Evolutionary conservation across 1,140 invertebrate species (phyloP), one percentile per base, ranked within the genome.

Genomic region (Euglossa dilemma): DNA sequence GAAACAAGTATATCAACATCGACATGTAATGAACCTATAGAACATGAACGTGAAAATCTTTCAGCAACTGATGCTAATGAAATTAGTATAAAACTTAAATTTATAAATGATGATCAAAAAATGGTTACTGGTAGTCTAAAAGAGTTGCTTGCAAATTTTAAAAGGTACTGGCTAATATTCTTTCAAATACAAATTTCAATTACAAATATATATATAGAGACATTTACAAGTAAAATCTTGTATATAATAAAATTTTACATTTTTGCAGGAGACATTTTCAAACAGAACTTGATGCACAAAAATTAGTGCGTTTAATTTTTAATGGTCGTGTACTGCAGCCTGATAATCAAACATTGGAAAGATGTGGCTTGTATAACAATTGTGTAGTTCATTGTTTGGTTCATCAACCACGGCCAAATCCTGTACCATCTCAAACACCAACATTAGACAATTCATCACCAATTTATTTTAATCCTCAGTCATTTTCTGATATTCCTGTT

Each of bases 311-410:
- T 28, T 94, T 99, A 67, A 98, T 99, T 70, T 98, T 98, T 92
- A 98, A 98, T 93, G 98, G 98, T 18, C 97, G 97, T 88, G 96
- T 98, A 64, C 93, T 99, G 28, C 95, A 96, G 80, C 96, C 97
- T 84, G 98, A 98, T 84, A 95, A 93, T 72, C 95, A 96, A 82
- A 98, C 97, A 14, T 93, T 99, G 61, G 95, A 97, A 82, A 96
- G 95, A 43, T 97, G 96, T 94, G 97, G 98, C 25, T 95, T 99
- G 56, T 97, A 96, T 91, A 96, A 98, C 92, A 97, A 98, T 90
- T 98, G 97, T 92, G 97, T 98, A 7, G 96, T 99, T 36, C 98
- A 98, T 92, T 98, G 97, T 93, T 95, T 98, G 43, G 96, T 98
- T 64, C 96, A 97, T 88, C 95, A 95, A 59, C 94, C 94, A 50